Evolutionary conservation across 2,888 invertebrate species (phyloP).

Genomic region (Celastrina argiolus): DNA sequence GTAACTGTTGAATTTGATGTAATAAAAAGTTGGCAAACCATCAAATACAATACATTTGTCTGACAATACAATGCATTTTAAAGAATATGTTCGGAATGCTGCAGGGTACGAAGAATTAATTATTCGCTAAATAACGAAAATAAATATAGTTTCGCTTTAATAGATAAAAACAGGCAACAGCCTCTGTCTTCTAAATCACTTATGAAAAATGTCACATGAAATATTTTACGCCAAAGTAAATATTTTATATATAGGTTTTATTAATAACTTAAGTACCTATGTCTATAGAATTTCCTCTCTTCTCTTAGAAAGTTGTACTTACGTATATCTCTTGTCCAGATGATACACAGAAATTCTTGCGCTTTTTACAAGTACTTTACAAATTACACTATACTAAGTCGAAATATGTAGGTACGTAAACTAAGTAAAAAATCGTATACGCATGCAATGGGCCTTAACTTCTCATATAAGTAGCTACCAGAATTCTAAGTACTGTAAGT

Average conservation of each 20-base stretch:
- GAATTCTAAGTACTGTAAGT: too few species aligned
- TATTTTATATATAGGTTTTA: neutral
- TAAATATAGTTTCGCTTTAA: neutral
- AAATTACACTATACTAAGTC: too few species aligned
- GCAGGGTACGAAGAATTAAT: neutral
- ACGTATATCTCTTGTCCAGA: too few species aligned
- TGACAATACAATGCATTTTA: neutral
- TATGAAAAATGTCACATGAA: neutral
- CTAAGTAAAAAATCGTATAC: too few species aligned
- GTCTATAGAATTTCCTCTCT: neutral
- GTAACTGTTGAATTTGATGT: too few species aligned
- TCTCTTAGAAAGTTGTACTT: too few species aligned
- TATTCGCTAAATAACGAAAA: neutral
- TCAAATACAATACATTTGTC: neutral
- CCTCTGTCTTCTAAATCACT: neutral
- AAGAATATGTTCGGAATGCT: neutral
- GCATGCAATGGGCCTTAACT: too few species aligned
- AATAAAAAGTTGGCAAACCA: neutral
- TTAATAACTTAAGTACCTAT: neutral
- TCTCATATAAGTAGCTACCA: too few species aligned
- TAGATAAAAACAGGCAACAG: neutral
- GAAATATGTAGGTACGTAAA: too few species aligned
- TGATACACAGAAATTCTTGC: too few species aligned
- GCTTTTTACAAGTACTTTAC: too few species aligned
- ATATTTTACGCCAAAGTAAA: neutral